Base-by-base conservation (phyloP, 2,113 vertebrate genomes). In the Podarcis muralis region DNA sequence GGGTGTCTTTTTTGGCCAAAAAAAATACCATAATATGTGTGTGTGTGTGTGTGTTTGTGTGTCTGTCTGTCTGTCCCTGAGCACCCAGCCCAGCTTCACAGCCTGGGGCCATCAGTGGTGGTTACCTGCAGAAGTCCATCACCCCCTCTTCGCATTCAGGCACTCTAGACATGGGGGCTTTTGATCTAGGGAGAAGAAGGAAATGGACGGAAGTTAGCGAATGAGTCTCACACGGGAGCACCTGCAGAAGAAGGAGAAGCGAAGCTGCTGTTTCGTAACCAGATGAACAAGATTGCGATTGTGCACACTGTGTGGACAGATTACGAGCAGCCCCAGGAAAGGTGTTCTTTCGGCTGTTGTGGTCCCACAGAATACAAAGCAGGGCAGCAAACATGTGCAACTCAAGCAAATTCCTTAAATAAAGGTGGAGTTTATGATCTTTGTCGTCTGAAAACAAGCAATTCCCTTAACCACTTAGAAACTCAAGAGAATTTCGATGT, bases 121-220 rank as follows among this genome's bases (percentile, higher is more conserved):
- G 9, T 82, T 82, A 82, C 81, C 81, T 82, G 81, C 32, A 40
- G 59, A 82, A 40, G 22, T 82, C 62, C 81, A 82, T 82, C 35
- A 27, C 13, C 81, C 68, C 59, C 62, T 82, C 62, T 25, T 37
- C 59, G 35, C 12, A 82, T 6, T 25, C 27, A 20, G 81, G 81
- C 22, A 82, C 59, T 22, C 57, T 32, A 6, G 32, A 32, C 81
- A 82, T 82, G 35, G 59, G 5, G 5, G 27, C 23, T 35, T 23
- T 8, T 82, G 32, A 35, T 32, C 81, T 82, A 40, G 62, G 35
- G 62, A 40, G 62, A 18, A 48, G 68, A 9, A 79, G n/a, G 48
- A 53, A n/a, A 6, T 11, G 5, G 15, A 79, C 25, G 5, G 43
- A 30, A 82, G 22, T 27, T 62, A 66, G 80, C 1, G 11, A 37